phyloP scores from a whole-genome alignment of 2,888 invertebrate species.

The Chloroclysta siterata region DNA sequence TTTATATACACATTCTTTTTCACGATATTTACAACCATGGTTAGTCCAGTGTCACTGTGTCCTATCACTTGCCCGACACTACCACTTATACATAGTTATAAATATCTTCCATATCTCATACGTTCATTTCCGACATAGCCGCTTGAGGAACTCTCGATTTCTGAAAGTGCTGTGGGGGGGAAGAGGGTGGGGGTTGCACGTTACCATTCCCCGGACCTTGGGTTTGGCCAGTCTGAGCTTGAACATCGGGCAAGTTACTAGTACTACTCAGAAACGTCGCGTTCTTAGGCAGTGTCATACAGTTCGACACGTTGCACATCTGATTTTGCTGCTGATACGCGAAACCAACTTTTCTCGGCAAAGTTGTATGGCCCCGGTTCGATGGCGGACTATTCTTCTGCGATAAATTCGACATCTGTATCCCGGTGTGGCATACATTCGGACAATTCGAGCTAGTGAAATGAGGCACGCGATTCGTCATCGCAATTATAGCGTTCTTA shows the following conservation, averaged over 20 bases:
- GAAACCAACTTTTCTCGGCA: slow-evolving; percentile 81
- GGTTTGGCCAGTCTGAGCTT: slow-evolving; percentile 77
- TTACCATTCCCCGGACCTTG: slow-evolving; percentile 68
- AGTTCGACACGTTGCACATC: slow-evolving; percentile 77
- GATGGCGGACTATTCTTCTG: slow-evolving; percentile 77
- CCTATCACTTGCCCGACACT: slow-evolving; percentile 54
- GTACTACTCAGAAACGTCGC: slow-evolving; percentile 78
- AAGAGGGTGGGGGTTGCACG: slow-evolving; percentile 66
- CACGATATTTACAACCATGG: slow-evolving; percentile 81
- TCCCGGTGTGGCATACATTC: slow-evolving; percentile 85
- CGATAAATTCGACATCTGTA: slow-evolving; percentile 82
- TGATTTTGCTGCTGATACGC: slow-evolving; percentile 75
- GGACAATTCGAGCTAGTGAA: slow-evolving; percentile 79
- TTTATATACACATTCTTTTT: slow-evolving; percentile 57
- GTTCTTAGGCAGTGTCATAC: slow-evolving; percentile 87
- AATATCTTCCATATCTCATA: slow-evolving; percentile 89
- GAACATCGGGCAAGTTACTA: slow-evolving; percentile 78
- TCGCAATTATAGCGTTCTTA: slow-evolving; percentile 81
- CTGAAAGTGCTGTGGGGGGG: slow-evolving; percentile 78
- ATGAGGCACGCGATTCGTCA: slow-evolving; percentile 80
- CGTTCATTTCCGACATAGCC: slow-evolving; percentile 95
- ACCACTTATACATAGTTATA: slow-evolving; percentile 84
- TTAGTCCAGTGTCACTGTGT: slow-evolving; percentile 63
- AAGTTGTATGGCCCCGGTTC: slow-evolving; percentile 76
- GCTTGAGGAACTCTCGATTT: slow-evolving; percentile 89